These are phyloP conservation scores for Eilema caniola DNA, from an alignment of 2,888 invertebrate species.

Conservation along the genomic window DNA sequence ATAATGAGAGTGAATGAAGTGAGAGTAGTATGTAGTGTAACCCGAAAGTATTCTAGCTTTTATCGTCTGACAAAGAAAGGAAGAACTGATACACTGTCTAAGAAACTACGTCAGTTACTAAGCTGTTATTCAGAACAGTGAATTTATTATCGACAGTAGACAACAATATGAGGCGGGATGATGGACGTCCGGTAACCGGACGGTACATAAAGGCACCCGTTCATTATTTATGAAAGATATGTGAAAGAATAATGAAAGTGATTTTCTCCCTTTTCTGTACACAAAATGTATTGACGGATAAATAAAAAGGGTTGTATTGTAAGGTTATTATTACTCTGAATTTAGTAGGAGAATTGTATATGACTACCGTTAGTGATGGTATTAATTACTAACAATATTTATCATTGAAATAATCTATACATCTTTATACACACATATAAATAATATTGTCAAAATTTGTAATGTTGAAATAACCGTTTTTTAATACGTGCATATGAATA, in stretches of 20 bases:
- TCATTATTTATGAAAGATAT: conserved; percentile 2
- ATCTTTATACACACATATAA: too few relatives aligned
- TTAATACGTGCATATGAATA: too few relatives aligned
- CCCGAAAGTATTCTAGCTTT: too few relatives aligned
- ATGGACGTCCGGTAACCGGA: conserved; percentile 4
- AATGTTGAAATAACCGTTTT: too few relatives aligned
- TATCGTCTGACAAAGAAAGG: too few relatives aligned
- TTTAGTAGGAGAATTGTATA: background rate
- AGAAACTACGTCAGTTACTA: background rate
- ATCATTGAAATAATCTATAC: too few relatives aligned
- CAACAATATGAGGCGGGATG: background rate
- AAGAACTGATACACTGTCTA: background rate
- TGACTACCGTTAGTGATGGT: too few relatives aligned
- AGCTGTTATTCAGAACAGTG: background rate
- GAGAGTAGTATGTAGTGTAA: too few relatives aligned
- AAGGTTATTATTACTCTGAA: background rate
- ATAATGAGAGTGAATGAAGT: too few relatives aligned
- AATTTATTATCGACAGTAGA: background rate
- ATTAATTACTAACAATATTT: too few relatives aligned
- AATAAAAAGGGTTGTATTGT: background rate
- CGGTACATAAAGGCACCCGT: background rate
- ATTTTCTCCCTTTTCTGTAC: background rate
- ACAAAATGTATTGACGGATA: background rate
- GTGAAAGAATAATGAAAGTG: background rate
- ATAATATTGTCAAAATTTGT: too few relatives aligned